Base-by-base conservation (phyloP, 2,888 invertebrate genomes). In the Luperina nickerlii region DNA sequence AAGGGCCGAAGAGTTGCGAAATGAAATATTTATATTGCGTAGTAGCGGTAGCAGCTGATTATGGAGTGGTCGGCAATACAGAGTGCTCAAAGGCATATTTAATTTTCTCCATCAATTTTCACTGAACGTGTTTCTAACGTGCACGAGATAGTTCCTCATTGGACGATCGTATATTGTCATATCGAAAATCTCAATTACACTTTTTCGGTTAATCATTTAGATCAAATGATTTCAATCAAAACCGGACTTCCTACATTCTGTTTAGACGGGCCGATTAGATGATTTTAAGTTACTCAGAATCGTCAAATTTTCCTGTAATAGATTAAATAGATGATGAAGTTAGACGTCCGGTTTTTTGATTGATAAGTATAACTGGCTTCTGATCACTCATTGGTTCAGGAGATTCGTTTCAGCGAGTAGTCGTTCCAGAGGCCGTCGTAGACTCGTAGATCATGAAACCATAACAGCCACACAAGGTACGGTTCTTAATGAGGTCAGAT, bases 101-200 rank as follows among this genome's bases (percentile, higher is more conserved):
- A 57, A 60, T 66, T 57, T 66, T 66, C 24, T 27, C 54, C 20
- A 63, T 66, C 0, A 74, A 38, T 54, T 81, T 79, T 81, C 24
- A 73, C 9, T 48, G 38, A 42, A 24, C 15, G 4, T 15, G 27
- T 63, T 65, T 66, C 11, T 15, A 9, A 65, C 65, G 38, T 20
- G 20, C 65, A 20, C 18, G n/a, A 62, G 1, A 32, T 5, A n/a
- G 27, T 48, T 38, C n/a, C 20, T 38, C 13, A 45, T 62, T 48
- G 11, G 20, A 48, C 1, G 15, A 20, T 74, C 18, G 8, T 74
- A 5, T 24, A 57, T 75, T 48, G 20, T 32, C 42, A 24, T 27
- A 72, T 9, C 7, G n/a, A 57, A n/a, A 57, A n/a, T 2, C 7
- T 24, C 1, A 15, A 60, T 60, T 60, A 60, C 13, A 60, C 11